phyloP scores from a whole-genome alignment of 2,113 vertebrate species.

The Neogobius melanostomus region DNA sequence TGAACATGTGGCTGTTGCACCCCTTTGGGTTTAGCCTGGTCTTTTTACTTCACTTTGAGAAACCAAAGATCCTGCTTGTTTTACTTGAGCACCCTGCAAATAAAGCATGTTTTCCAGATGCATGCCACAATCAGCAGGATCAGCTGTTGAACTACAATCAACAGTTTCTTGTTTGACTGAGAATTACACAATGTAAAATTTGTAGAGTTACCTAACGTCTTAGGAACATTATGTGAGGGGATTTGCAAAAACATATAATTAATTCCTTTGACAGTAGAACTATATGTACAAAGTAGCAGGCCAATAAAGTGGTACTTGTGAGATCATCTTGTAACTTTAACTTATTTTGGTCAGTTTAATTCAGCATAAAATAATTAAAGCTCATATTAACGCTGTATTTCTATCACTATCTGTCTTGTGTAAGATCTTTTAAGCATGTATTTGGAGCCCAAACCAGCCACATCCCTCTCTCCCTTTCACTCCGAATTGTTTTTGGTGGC shows the following conservation, averaged over 20 bases:
- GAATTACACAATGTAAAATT: neutral
- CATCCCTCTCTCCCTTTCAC: constrained; percentile 17
- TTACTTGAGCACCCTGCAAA: constrained; percentile 11
- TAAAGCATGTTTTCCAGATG: constrained; percentile 37
- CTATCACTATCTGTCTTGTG: neutral
- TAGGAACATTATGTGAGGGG: no score
- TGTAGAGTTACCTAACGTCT: neutral
- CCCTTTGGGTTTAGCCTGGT: constrained; percentile 47
- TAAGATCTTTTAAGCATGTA: constrained; percentile 31
- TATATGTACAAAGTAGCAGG: neutral
- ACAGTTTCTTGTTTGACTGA: constrained; percentile 11
- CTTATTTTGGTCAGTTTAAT: neutral
- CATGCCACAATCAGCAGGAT: constrained; percentile 22
- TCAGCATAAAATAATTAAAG: neutral
- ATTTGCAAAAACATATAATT: no score
- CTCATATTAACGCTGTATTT: neutral
- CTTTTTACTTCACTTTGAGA: constrained; percentile 30
- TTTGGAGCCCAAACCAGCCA: constrained; percentile 43
- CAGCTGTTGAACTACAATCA: neutral
- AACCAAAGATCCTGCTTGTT: constrained; percentile 47
- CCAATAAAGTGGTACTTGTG: neutral
- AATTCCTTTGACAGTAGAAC: neutral
- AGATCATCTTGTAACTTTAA: neutral
- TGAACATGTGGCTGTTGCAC: constrained; percentile 52
- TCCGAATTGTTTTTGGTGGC: constrained; percentile 19